Evolutionary conservation across 2,888 invertebrate species (phyloP).

Genomic region (Onchidella celtica): DNA sequence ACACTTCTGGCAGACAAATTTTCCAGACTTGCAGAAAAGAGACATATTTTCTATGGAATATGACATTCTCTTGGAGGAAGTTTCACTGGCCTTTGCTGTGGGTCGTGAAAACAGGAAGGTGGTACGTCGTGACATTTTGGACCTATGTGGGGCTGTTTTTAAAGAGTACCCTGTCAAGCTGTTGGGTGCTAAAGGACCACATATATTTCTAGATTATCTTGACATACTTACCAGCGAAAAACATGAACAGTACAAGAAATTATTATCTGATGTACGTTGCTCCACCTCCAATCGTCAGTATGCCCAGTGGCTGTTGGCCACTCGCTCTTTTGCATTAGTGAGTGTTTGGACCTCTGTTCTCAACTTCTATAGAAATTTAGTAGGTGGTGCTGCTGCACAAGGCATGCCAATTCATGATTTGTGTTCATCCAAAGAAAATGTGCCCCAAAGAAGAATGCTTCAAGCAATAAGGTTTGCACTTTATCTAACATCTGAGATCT

Average conservation of each 20-base stretch:
- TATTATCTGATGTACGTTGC: slow-evolving; percentile 77
- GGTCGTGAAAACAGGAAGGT: slow-evolving; percentile 72
- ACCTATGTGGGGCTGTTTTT: slow-evolving; percentile 74
- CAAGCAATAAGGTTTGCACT: slow-evolving; percentile 73
- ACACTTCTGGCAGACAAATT: slow-evolving; percentile 78
- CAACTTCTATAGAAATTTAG: slow-evolving; percentile 74
- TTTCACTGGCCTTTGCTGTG: slow-evolving; percentile 75
- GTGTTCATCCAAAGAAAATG: slow-evolving; percentile 48
- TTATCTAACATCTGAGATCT: no score
- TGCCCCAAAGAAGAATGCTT: slow-evolving; percentile 65
- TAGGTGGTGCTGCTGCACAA: slow-evolving; percentile 52
- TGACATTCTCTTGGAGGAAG: slow-evolving; percentile 75
- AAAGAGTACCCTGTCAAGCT: slow-evolving; percentile 76
- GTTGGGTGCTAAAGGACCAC: slow-evolving; percentile 69
- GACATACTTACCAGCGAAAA: slow-evolving; percentile 75
- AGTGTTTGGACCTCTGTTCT: slow-evolving; percentile 77
- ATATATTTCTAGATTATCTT: slow-evolving; percentile 76
- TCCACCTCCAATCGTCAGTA: slow-evolving; percentile 76
- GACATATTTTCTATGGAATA: slow-evolving; percentile 77
- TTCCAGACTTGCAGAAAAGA: slow-evolving; percentile 72
- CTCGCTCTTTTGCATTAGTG: slow-evolving; percentile 76
- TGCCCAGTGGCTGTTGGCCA: slow-evolving; percentile 78
- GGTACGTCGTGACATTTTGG: slow-evolving; percentile 66
- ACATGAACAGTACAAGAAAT: slow-evolving; percentile 68
- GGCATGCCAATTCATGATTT: slow-evolving; percentile 46